Conservation (phyloP, 2,113 vertebrate species). For the Hemichromis elongatus region DNA sequence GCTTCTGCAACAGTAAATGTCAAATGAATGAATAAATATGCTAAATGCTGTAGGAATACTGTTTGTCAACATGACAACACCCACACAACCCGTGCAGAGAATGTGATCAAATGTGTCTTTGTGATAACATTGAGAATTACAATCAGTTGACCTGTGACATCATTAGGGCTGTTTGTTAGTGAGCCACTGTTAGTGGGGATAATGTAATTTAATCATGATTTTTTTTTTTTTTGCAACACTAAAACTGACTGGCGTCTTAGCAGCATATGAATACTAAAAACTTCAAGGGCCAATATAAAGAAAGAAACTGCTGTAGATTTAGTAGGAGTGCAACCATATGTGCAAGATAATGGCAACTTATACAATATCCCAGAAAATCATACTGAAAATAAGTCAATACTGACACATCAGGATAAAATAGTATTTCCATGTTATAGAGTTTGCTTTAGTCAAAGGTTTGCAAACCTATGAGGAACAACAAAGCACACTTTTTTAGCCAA, state of each 20-base stretch:
- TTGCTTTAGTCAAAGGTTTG: background rate
- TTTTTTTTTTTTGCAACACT: background rate
- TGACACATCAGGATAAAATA: background rate
- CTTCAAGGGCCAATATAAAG: background rate
- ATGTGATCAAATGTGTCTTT: background rate
- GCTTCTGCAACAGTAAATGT: conserved; percentile 59
- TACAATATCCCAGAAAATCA: background rate
- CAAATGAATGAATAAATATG: conserved; percentile 51
- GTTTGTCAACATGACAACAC: conserved; percentile 56
- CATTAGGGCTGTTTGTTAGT: background rate
- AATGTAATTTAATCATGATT: background rate
- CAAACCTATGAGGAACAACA: background rate
- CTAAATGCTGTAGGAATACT: conserved; percentile 31
- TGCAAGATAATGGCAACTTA: rapidly evolving
- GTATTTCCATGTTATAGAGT: background rate
- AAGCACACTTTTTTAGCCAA: background rate
- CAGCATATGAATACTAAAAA: background rate
- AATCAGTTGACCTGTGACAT: background rate
- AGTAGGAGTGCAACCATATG: background rate
- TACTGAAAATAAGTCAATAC: background rate
- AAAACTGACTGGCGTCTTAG: background rate
- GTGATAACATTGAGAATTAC: background rate
- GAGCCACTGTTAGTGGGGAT: background rate
- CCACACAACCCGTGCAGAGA: conserved; percentile 14
- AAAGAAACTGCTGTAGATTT: background rate